A percentile compares a stretch with the other conserved stretches of the same genome.
Conservation (phyloP, 37 sponge, comb jelly and placozoan genomes). For the Trichoplax adhaerens region DNA sequence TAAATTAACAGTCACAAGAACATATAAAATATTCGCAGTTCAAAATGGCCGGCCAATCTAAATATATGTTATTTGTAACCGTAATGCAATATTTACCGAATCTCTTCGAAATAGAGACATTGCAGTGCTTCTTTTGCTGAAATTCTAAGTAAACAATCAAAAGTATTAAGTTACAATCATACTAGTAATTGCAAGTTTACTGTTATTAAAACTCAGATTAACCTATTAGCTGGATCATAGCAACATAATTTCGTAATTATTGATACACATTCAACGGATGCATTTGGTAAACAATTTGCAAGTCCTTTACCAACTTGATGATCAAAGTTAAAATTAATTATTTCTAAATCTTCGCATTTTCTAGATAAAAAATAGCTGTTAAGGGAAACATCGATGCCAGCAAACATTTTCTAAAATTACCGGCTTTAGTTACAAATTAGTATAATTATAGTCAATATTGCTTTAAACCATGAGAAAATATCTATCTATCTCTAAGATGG, state of each 20-base stretch:
- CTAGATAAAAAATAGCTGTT: neutral
- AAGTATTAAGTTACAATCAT: conserved; percentile 8
- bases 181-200: neutral
- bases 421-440: too few species aligned
- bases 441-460: too few species aligned
- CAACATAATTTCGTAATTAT: conserved; percentile 49
- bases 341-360: conserved; percentile 42
- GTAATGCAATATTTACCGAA: too few species aligned
- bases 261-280: conserved; percentile 33
- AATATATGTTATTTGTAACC: too few species aligned
- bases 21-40: too few species aligned
- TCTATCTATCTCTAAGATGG: too few species aligned
- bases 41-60: too few species aligned
- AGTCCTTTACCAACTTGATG: conserved; percentile 32
- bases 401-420: too few species aligned
- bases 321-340: conserved; percentile 65
- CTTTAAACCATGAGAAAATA: too few species aligned
- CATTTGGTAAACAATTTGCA: conserved; percentile 10
- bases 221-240: conserved; percentile 68
- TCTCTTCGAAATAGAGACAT: too few species aligned
- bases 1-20: too few species aligned
- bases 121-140: conserved; percentile 18
- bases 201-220: neutral
- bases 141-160: conserved; percentile 12
- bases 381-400: too few species aligned